Conservation (phyloP, 2,797 vertebrate genomes). For the Aplochiton taeniatus region DNA sequence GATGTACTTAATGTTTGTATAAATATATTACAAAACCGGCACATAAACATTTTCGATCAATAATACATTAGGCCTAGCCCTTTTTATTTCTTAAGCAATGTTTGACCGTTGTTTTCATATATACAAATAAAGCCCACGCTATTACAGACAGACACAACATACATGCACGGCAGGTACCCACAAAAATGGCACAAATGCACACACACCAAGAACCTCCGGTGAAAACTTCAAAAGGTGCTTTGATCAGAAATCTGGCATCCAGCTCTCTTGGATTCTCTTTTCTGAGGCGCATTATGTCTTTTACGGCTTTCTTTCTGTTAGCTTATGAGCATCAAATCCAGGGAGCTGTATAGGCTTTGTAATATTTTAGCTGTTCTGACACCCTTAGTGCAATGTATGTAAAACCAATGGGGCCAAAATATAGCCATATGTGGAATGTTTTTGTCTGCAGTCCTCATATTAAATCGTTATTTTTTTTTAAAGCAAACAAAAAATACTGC, state of each 20-base stretch:
- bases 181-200: conserved; percentile 33
- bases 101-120: conserved; percentile 32
- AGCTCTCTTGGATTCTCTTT: conserved; percentile 69
- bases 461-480: too few relatives aligned
- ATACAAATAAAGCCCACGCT: conserved; percentile 6
- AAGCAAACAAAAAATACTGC: background rate
- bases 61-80: too few relatives aligned
- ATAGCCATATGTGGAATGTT: conserved; percentile 1
- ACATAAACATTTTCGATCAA: too few relatives aligned
- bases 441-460: background rate
- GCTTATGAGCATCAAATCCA: conserved; percentile 55
- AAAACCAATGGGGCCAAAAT: too few relatives aligned
- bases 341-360: conserved; percentile 55
- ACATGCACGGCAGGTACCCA: conserved; percentile 38
- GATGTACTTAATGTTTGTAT: too few relatives aligned
- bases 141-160: conserved; percentile 44
- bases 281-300: conserved; percentile 66
- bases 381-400: conserved; percentile 1
- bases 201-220: conserved; percentile 50
- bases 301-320: conserved; percentile 62
- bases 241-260: conserved; percentile 74
- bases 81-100: conserved; percentile 1
- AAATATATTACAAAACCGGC: too few relatives aligned
- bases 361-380: conserved; percentile 50
- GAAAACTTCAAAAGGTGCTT: conserved; percentile 74